A percentile compares a stretch with the other conserved stretches of the same genome.
These are phyloP conservation scores for Cephalopachus bancanus DNA, from an alignment of 2,797 vertebrate genomes.

Conservation along the genomic window DNA sequence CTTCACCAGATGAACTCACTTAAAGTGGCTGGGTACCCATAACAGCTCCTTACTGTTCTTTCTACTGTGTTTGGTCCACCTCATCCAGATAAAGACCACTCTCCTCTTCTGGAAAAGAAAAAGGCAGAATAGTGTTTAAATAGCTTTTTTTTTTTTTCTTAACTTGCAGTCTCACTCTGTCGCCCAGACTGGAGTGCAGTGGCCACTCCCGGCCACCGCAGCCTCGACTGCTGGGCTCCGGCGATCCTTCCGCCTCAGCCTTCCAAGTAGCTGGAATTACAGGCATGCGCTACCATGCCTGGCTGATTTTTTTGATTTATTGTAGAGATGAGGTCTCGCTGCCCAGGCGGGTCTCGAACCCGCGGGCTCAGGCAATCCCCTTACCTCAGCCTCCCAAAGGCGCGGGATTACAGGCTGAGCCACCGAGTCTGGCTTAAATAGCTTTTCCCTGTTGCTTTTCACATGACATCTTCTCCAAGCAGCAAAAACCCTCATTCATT, in stretches of 20 bases:
- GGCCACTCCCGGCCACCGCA: background rate
- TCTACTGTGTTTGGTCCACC: background rate
- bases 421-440: background rate
- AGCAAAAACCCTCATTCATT: constrained; percentile 57
- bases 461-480: constrained; percentile 10
- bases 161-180: background rate
- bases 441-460: constrained; percentile 28
- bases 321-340: background rate
- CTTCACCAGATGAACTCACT: background rate
- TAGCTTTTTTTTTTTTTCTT: background rate
- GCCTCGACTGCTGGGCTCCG: background rate
- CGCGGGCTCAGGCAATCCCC: background rate
- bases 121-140: background rate
- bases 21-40: background rate
- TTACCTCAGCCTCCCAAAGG: background rate
- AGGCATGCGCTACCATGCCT: background rate
- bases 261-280: background rate
- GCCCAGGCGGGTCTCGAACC: background rate
- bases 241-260: background rate
- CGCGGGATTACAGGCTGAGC: background rate
- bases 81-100: background rate
- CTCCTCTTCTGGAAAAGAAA: constrained; percentile 19
- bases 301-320: background rate
- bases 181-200: background rate
- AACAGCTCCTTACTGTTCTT: background rate